Conservation (phyloP, 2,888 invertebrate genomes). For the Troides helena region DNA sequence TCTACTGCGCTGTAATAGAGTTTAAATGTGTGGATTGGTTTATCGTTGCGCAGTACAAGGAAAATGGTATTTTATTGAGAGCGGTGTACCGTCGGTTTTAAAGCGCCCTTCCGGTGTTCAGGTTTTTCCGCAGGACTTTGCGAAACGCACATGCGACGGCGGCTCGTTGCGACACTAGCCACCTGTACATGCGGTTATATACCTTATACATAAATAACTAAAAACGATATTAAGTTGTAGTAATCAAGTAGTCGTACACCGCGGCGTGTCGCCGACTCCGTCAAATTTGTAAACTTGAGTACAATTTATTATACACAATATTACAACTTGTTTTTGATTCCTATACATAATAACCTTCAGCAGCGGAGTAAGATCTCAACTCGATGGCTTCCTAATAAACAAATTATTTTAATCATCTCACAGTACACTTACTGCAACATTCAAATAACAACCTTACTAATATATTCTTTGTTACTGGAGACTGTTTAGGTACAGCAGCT, state of each 20-base stretch:
- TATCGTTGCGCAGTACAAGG: constrained; percentile 5
- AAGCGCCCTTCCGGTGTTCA: constrained; percentile 12
- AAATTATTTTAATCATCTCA: no score
- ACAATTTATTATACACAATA: background rate
- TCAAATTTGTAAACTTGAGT: no score
- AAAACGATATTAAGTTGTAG: constrained; percentile 6
- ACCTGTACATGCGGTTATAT: constrained; percentile 13
- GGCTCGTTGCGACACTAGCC: constrained; percentile 7
- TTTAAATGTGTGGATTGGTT: background rate
- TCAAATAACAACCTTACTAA: no score
- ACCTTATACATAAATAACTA: background rate
- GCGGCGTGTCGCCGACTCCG: no score
- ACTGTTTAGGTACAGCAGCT: no score
- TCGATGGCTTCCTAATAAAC: no score
- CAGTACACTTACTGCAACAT: no score
- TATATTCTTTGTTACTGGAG: no score
- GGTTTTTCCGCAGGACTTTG: constrained; percentile 29
- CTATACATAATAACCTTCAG: no score
- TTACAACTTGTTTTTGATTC: no score
- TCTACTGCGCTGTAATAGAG: background rate
- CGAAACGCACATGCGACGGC: constrained; percentile 14
- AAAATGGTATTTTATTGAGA: constrained; percentile 12
- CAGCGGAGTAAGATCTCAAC: no score
- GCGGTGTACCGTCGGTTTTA: constrained; percentile 1
- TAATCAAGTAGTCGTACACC: background rate